phyloP scores from a whole-genome alignment of 2,797 vertebrate genomes.

The Liparis tanakae region DNA sequence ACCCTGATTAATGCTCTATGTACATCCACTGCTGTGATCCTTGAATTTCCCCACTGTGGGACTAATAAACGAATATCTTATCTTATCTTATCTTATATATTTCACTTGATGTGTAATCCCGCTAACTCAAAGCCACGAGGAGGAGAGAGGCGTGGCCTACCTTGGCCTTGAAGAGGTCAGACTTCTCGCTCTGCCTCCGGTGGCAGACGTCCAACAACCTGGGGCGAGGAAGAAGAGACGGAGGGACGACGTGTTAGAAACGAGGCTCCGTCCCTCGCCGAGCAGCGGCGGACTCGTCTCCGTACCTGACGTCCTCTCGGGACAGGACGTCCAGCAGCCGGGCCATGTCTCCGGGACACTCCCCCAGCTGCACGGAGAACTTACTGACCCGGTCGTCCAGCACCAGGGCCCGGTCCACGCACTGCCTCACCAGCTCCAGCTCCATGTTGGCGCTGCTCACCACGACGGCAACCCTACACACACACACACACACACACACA shows the following conservation, averaged over 20 bases:
- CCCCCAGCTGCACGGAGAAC: conserved; percentile 86
- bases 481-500: conserved; percentile 22
- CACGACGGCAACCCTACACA: conserved; percentile 86
- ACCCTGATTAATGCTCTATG: no score
- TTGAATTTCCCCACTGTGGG: no score
- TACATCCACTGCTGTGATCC: no score
- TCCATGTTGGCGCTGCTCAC: conserved; percentile 91
- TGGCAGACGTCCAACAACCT: conserved; percentile 91
- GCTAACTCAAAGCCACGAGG: conserved; percentile 2
- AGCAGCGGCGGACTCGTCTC: no score
- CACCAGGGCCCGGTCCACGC: conserved; percentile 88
- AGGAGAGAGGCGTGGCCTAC: conserved; percentile 73
- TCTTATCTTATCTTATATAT: no score
- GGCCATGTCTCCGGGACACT: conserved; percentile 88
- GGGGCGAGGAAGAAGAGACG: conserved; percentile 21
- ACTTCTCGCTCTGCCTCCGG: conserved; percentile 82
- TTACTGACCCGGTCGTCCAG: conserved; percentile 87
- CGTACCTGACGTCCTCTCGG: conserved; percentile 88
- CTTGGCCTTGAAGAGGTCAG: conserved; percentile 87
- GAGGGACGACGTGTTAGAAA: not conserved
- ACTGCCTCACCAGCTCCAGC: conserved; percentile 86
- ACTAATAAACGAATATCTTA: no score
- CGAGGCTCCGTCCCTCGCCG: not conserved
- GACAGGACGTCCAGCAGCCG: conserved; percentile 89
- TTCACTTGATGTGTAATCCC: conserved; percentile 8